phyloP scores from a whole-genome alignment of 2,113 vertebrate genomes.

The Perca schrenkii region DNA sequence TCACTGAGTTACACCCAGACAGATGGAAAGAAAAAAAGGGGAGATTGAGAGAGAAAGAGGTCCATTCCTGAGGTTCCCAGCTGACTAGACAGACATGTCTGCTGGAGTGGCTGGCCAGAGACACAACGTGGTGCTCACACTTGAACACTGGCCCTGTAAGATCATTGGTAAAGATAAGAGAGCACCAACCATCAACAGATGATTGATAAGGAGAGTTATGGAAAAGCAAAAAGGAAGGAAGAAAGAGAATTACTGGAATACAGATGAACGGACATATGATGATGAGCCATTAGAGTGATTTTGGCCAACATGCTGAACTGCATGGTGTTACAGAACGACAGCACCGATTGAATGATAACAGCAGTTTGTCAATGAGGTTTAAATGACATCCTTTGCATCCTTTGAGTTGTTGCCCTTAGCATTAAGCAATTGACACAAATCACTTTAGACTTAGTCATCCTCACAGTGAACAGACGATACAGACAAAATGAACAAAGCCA shows the following conservation, averaged over 20 bases:
- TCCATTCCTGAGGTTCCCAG: constrained; percentile 44
- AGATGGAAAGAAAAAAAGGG: constrained; percentile 45
- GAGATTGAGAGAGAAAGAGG: constrained; percentile 32
- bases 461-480: constrained; percentile 67
- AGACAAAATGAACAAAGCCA: constrained; percentile 69
- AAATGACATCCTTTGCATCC: constrained; percentile 58
- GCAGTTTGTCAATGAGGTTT: constrained; percentile 46
- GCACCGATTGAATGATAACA: constrained; percentile 44
- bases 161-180: constrained; percentile 19
- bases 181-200: background rate
- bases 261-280: constrained; percentile 9
- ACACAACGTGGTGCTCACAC: constrained; percentile 17
- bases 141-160: constrained; percentile 5
- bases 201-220: background rate
- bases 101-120: constrained; percentile 1
- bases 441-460: constrained; percentile 67
- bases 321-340: constrained; percentile 39
- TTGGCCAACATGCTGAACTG: too few species aligned
- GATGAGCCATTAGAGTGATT: constrained; percentile 4
- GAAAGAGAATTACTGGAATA: background rate
- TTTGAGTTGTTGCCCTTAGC: constrained; percentile 67
- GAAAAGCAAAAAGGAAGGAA: background rate
- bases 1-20: constrained; percentile 41
- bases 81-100: constrained; percentile 25
- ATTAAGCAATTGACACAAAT: constrained; percentile 69